A percentile compares a stretch with the other conserved stretches of the same genome.
These are phyloP conservation scores for Campylomormyrus numenius DNA, from an alignment of 2,113 vertebrate genomes.

Conservation along the genomic window DNA sequence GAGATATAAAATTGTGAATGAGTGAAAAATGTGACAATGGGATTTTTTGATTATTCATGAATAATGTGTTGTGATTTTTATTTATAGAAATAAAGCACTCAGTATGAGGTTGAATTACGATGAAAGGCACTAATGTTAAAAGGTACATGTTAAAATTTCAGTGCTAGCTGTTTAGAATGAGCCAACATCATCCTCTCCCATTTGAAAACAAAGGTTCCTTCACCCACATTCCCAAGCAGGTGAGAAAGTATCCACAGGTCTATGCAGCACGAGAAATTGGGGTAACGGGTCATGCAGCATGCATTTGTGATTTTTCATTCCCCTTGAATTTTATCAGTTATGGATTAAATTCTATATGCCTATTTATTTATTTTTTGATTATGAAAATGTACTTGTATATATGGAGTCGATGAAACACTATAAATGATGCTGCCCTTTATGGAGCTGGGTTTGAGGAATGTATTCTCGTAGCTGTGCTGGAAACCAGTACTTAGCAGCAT, in stretches of 20 bases:
- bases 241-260: not conserved
- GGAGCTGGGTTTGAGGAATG: slow-evolving; percentile 26
- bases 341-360: slow-evolving; percentile 56
- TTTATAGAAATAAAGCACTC: slow-evolving; percentile 28
- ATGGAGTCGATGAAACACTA: slow-evolving; percentile 35
- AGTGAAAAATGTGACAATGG: slow-evolving; percentile 40
- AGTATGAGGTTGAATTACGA: slow-evolving; percentile 11
- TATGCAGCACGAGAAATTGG: not conserved
- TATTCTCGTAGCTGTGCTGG: slow-evolving; percentile 13
- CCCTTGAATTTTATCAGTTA: slow-evolving; percentile 37
- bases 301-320: slow-evolving; percentile 26
- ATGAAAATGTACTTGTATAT: slow-evolving; percentile 31
- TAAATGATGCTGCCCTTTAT: slow-evolving; percentile 46
- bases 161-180: not conserved
- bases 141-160: not conserved
- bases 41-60: slow-evolving; percentile 27
- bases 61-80: not conserved
- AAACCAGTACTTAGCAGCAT: slow-evolving; percentile 28
- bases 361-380: slow-evolving; percentile 62
- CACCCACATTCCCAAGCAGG: not conserved
- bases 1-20: slow-evolving; percentile 3
- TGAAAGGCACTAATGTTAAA: not conserved
- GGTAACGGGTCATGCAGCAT: slow-evolving; percentile 6
- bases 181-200: slow-evolving; percentile 63
- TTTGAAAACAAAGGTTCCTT: slow-evolving; percentile 22